Conservation (phyloP, 2,888 invertebrate species). For the Hypolimnas misippus region DNA sequence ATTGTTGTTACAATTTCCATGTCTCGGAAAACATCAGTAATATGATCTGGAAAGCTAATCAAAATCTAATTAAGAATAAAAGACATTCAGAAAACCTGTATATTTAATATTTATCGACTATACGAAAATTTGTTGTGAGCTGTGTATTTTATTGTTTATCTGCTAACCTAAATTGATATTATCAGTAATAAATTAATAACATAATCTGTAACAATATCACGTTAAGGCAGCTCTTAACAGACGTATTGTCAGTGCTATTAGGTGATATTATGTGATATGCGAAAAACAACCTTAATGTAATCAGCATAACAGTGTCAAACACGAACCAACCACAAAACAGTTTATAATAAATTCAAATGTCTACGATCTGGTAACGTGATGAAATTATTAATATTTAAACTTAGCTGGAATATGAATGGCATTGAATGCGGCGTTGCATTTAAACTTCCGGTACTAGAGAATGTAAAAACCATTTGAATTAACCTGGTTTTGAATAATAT, state of each 20-base stretch:
- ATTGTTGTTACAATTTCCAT: no score
- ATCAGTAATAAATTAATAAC: no score
- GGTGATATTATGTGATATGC: background rate
- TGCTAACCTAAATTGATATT: no score
- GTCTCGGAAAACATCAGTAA: no score
- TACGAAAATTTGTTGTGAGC: no score
- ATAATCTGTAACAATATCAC: background rate
- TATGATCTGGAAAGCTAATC: no score
- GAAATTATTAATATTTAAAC: conserved; percentile 1
- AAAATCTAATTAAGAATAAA: no score
- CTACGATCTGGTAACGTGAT: background rate
- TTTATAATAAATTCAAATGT: conserved; percentile 4
- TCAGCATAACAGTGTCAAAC: background rate
- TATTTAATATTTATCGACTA: no score
- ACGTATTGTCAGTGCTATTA: background rate
- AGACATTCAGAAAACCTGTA: no score
- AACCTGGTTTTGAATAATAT: background rate
- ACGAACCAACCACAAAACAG: background rate
- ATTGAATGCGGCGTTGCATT: conserved; percentile 16
- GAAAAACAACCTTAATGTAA: background rate
- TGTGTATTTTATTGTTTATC: no score
- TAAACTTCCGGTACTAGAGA: conserved; percentile 11
- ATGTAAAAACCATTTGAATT: background rate
- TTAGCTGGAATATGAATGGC: conserved; percentile 22
- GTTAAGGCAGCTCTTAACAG: background rate